These are phyloP conservation scores for Hippoglossus hippoglossus DNA, from an alignment of 2,797 vertebrate species.

Conservation along the genomic window DNA sequence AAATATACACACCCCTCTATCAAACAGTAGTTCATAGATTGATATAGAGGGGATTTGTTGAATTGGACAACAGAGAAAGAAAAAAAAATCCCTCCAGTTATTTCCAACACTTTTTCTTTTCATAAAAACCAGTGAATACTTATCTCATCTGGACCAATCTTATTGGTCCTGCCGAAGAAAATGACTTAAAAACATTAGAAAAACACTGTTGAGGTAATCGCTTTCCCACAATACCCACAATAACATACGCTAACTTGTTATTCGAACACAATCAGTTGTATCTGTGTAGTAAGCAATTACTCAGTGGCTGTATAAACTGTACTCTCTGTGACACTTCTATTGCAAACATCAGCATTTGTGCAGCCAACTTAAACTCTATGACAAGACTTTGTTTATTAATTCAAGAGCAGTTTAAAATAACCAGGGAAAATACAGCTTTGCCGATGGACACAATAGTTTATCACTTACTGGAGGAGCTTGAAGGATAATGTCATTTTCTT, in stretches of 20 bases:
- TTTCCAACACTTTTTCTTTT: constrained; percentile 22
- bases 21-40: constrained; percentile 50
- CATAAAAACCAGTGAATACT: constrained; percentile 33
- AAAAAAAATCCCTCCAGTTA: constrained; percentile 31
- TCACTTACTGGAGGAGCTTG: not conserved
- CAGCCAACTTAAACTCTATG: constrained; percentile 11
- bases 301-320: constrained; percentile 8
- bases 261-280: constrained; percentile 31
- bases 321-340: not conserved
- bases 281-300: constrained; percentile 25
- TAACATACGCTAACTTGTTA: constrained; percentile 43
- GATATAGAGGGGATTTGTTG: constrained; percentile 54
- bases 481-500: not conserved
- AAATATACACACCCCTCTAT: constrained; percentile 53
- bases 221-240: constrained; percentile 53
- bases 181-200: constrained; percentile 47
- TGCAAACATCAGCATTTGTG: constrained; percentile 23
- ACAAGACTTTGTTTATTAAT: constrained; percentile 3
- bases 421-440: constrained; percentile 3
- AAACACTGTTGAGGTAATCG: constrained; percentile 51
- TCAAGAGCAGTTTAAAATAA: constrained; percentile 6
- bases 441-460: not conserved
- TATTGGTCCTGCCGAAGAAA: constrained; percentile 50
- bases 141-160: constrained; percentile 47
- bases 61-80: constrained; percentile 31